Conservation (phyloP, 2,888 invertebrate genomes). For the Emmelina monodactyla region DNA sequence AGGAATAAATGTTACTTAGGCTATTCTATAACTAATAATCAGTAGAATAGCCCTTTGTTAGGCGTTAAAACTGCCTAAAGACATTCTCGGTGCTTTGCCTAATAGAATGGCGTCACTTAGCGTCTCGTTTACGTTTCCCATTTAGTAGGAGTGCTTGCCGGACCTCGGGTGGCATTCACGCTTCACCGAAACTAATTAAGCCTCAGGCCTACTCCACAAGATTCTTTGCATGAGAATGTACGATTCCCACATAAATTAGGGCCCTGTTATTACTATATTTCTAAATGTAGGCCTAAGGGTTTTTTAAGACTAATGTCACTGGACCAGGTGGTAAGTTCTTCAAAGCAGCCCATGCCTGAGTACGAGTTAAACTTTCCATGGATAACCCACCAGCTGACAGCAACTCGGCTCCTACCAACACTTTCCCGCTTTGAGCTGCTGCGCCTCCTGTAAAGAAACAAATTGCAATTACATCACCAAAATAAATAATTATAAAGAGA, state of each 20-base stretch:
- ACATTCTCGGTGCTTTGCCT: conserved; percentile 20
- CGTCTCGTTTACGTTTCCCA: conserved; percentile 23
- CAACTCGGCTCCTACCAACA: conserved; percentile 88
- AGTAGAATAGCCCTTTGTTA: background rate
- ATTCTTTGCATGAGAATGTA: conserved; percentile 12
- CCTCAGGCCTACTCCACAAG: background rate
- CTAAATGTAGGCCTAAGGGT: conserved; percentile 26
- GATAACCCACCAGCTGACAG: conserved; percentile 82
- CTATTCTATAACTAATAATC: conserved; percentile 1
- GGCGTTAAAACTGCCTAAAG: too few relatives aligned
- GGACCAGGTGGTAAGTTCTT: conserved; percentile 89
- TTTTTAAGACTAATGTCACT: conserved; percentile 68
- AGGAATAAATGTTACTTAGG: conserved; percentile 7
- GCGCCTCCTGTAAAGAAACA: conserved; percentile 83
- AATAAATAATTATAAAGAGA: too few relatives aligned
- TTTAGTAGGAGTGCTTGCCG: conserved; percentile 24
- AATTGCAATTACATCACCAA: too few relatives aligned
- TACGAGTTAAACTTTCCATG: conserved; percentile 85
- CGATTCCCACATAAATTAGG: conserved; percentile 8
- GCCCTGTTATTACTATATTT: conserved; percentile 15
- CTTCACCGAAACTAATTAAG: conserved; percentile 19
- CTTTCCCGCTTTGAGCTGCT: conserved; percentile 84
- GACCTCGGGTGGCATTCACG: conserved; percentile 20
- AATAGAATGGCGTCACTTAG: conserved; percentile 29
- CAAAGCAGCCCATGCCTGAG: conserved; percentile 93